Base-by-base conservation (phyloP, 2,888 invertebrate species). In the Neoascia interrupta region DNA sequence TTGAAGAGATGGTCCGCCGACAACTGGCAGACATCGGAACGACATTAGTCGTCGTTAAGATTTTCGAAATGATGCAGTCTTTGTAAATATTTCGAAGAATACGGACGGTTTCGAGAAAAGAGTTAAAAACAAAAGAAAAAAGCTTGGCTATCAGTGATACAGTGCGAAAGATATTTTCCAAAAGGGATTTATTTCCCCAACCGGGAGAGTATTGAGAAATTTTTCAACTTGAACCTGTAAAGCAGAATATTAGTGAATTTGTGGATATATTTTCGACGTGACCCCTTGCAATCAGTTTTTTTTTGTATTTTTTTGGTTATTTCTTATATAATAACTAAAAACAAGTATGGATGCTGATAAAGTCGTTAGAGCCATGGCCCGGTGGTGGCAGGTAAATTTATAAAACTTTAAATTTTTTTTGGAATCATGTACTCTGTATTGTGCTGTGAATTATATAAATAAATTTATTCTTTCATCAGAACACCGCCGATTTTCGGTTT, bases 321-420 rank as follows among this genome's bases (percentile, higher is more conserved):
- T 54, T 19, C 18, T 86, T 85, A 86, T 82, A 85, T 85, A 86
- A 86, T 68, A 58, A 53, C 43, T 5, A 51, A 19, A 53, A 53
- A 56, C 3, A 74, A 68, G 66, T 69, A 87, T 88, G 88, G 88
- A 88, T 84, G 86, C 88, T 21, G 88, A 88, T 43, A 88, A 88
- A 84, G 88, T 88, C 56, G 87, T 88, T 19, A 85, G 86, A 74
- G 88, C 89, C 23, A 88, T 88, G 88, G 88, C 88, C 56, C 88
- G 88, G 54, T 88, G 88, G 88, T 88, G 88, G 88, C 88, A 88
- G 88, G 88, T 88, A 88, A 87, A 81, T 56, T 72, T 36, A 1
- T 3, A 26, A 43, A 16, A 28, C 5, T 23, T 23, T 5, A 37
- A 19, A 28, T 34, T 43, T 34, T 1, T 5, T 10, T 16, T 26